Conservation (phyloP, 2,113 vertebrate genomes). For the Nyctereutes procyonoides region DNA sequence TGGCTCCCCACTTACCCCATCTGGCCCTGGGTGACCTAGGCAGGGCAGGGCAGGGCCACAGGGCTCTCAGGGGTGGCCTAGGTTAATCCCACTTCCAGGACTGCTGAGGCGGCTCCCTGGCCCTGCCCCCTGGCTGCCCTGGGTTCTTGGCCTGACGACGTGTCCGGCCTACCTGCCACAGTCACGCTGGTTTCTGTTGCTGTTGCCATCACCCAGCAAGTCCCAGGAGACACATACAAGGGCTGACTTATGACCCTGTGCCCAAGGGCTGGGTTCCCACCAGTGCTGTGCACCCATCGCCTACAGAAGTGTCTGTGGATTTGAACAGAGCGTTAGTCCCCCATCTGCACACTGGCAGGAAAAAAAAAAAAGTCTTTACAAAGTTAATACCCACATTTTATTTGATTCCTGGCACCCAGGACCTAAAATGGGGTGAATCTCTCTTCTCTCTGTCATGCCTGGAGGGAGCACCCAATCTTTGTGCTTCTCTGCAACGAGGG, state of each 20-base stretch:
- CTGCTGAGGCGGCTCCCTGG: not conserved
- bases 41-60: not conserved
- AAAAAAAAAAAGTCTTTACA: not conserved
- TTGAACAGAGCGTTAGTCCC: not conserved
- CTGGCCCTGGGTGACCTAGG: not conserved
- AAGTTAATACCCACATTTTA: not conserved
- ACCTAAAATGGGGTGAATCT: accelerated
- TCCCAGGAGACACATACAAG: not conserved
- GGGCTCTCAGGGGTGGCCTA: too few relatives aligned
- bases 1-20: not conserved
- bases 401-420: not conserved
- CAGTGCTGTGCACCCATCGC: accelerated
- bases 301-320: accelerated
- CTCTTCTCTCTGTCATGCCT: too few relatives aligned
- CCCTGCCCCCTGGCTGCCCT: too few relatives aligned
- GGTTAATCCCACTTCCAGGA: not conserved
- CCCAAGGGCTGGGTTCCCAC: accelerated
- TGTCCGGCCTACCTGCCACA: not conserved
- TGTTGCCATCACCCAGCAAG: not conserved
- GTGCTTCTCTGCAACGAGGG: not conserved
- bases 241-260: not conserved
- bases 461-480: not conserved
- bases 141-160: not conserved
- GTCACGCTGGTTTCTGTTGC: accelerated
- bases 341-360: not conserved